Base-by-base conservation (phyloP, 2,888 invertebrate species). In the Prosopocoilus inquinatus region DNA sequence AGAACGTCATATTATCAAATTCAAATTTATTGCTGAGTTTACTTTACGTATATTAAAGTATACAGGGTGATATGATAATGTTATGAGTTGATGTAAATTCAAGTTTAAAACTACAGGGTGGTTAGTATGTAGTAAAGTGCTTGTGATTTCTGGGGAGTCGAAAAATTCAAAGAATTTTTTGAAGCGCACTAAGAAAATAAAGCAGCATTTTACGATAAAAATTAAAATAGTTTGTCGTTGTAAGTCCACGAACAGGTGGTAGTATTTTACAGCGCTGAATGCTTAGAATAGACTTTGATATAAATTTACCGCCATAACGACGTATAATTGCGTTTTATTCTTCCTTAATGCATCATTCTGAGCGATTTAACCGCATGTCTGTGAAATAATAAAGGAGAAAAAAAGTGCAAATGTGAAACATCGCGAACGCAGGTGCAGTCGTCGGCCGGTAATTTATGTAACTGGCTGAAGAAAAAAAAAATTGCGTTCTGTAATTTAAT, bases 351-450 rank as follows among this genome's bases (percentile, higher is more conserved):
- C 62, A 67, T 68, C 70, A 68, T 70, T 71, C 67, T 65, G 52
- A 61, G 68, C 69, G 66, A 72, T 73, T 72, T 72, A 28, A 72
- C 73, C 64, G 68, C 73, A 73, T 73, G 72, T 74, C 71, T 74
- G 69, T 66, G 64, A 71, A 73, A 72, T 70, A 67, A 68, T 69
- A 64, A 65, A 59, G 57, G 43, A 57, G 55, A 58, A 63, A 66
- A 65, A 66, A 38, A 49, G 53, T 50, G 47, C 45, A 49, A 39
- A 50, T 47, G 39, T 48, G 41, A 51, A 43, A 28, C 13, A 12
- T 12, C 67, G 65, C 71, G 71, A 69, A 68, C 70, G 71, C 62
- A 60, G 55, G 58, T 48, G 55, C 55, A 53, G 48, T 47, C 57
- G 54, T 61, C 59, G 53, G 34, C 46, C 50, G 45, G 54, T 61